These are phyloP conservation scores for Sardina pilchardus DNA, from an alignment of 2,113 vertebrate species.

Conservation along the genomic window DNA sequence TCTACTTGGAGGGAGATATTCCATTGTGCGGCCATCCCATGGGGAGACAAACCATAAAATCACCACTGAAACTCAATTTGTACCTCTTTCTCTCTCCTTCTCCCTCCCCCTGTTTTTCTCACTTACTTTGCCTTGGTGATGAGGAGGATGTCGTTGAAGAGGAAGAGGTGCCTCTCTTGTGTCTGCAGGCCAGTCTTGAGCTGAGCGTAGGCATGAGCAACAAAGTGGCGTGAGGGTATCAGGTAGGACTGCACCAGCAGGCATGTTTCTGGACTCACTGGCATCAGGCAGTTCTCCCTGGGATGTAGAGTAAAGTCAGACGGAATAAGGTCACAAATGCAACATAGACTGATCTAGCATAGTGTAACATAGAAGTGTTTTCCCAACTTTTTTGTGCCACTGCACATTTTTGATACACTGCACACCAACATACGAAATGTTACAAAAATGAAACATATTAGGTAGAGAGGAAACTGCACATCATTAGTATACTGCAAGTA, in stretches of 20 bases:
- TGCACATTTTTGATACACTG: too few relatives aligned
- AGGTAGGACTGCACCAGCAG: conserved; percentile 62
- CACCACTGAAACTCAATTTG: not conserved
- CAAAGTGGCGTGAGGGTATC: conserved; percentile 50
- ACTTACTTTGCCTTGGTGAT: conserved; percentile 69
- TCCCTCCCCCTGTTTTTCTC: not conserved
- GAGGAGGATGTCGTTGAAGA: conserved; percentile 64
- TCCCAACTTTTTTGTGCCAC: too few relatives aligned
- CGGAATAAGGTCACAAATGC: too few relatives aligned
- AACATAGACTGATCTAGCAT: too few relatives aligned
- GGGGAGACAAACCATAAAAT: not conserved
- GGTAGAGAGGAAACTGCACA: too few relatives aligned
- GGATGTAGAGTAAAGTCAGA: not conserved
- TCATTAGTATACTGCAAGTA: too few relatives aligned
- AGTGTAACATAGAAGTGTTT: too few relatives aligned
- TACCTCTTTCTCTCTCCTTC: not conserved
- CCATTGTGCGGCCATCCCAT: not conserved
- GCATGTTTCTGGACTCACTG: conserved; percentile 57
- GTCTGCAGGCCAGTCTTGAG: conserved; percentile 69
- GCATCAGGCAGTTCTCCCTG: conserved; percentile 63
- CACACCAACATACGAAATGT: too few relatives aligned
- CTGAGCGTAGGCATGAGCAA: conserved; percentile 63
- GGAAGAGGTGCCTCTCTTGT: conserved; percentile 69
- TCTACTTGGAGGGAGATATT: not conserved
- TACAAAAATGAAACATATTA: too few relatives aligned